phyloP scores from a whole-genome alignment of 2,797 vertebrate species.

The Cheirogaleus major region DNA sequence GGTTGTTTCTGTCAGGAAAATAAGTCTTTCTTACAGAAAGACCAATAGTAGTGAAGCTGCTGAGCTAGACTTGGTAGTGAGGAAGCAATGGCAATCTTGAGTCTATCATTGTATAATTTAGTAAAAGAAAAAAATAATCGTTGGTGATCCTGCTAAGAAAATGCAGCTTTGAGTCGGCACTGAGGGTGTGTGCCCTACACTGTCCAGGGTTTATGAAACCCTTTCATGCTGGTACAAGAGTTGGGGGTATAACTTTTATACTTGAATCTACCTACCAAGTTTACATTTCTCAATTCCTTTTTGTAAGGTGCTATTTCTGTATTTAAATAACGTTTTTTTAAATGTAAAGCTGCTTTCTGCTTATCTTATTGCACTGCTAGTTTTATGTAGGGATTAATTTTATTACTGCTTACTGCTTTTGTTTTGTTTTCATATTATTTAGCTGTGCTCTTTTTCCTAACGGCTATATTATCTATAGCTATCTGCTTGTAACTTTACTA shows the following conservation, averaged over 20 bases:
- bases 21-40: not conserved
- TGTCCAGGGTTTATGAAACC: constrained; percentile 81
- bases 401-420: constrained; percentile 82
- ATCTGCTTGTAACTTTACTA: constrained; percentile 75
- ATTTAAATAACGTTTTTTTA: constrained; percentile 84
- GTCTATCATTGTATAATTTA: constrained; percentile 28
- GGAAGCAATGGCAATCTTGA: constrained; percentile 13
- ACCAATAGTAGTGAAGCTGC: not conserved
- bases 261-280: constrained; percentile 89
- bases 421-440: constrained; percentile 64
- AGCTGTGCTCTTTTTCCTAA: constrained; percentile 72
- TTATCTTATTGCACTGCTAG: constrained; percentile 89
- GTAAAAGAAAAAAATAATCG: constrained; percentile 42
- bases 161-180: constrained; percentile 76
- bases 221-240: constrained; percentile 81
- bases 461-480: constrained; percentile 76
- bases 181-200: constrained; percentile 57
- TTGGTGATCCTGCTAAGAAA: constrained; percentile 49
- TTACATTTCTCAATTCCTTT: constrained; percentile 88
- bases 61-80: not conserved
- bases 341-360: constrained; percentile 87
- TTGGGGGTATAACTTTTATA: constrained; percentile 85
- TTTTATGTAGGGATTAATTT: constrained; percentile 84
- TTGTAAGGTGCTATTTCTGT: constrained; percentile 88
- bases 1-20: not conserved